Base-by-base conservation (phyloP, 37 sponge, comb jelly and placozoan species). In the Aphrocallistes beatrix region DNA sequence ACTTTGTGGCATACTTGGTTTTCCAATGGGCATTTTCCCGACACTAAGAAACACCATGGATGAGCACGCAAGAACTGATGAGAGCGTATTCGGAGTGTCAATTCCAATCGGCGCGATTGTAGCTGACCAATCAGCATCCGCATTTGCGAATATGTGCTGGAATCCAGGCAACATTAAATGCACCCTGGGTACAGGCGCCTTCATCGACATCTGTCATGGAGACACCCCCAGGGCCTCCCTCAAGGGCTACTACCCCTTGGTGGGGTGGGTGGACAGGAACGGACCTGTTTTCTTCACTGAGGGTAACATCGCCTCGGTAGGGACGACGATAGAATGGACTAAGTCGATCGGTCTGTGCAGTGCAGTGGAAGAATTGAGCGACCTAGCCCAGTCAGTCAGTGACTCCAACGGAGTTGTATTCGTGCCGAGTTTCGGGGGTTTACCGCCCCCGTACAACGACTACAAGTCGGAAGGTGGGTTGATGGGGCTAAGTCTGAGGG, bases 241-340 rank as follows among this genome's bases (percentile, higher is more conserved):
- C 0, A 83, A 50, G 23, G 96, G 92, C 10, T 81, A 92, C 38
- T 98, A 94, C 51, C 99, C 99, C 0, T 51, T 93, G 3, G 86
- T 98, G 17, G 99, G 93, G 0, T 98, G 99, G 99, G 93, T 93
- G 85, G 89, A 91, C 38, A 93, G 93, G 13, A 21, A 82, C 0
- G 93, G 93, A 28, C 37, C 92, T 51, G 82, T 48, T 0, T 95
- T 88, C 84, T 75, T 98, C 0, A 94, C 94, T 0, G 99, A 98
- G 81, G 91, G 94, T 0, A 87, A 90, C 25, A 91, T 93, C 38
- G 83, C 96, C 17, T 93, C 91, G 45, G 84, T 90, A 37, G 99
- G 99, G 30, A 95, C 90, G 81, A 90, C 91, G 0, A 81, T 95
- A n/a, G 94, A 98, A 36, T 98, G 99, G 99, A 92, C 90, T 16